These are phyloP conservation scores for Tolmerus cingulatus DNA, from an alignment of 2,888 invertebrate species.

Conservation along the genomic window DNA sequence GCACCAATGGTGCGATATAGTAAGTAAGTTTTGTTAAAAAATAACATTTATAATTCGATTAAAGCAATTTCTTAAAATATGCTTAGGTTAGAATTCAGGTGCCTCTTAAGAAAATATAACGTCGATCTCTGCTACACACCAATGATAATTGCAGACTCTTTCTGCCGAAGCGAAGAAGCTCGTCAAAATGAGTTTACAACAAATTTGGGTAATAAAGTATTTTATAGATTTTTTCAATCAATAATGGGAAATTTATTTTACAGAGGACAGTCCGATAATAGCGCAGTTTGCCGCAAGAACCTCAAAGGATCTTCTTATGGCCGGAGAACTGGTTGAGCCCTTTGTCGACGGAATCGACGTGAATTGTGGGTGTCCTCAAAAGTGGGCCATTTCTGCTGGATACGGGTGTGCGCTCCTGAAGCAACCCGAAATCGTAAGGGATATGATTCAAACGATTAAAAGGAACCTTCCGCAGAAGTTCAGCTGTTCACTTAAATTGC, in stretches of 20 bases:
- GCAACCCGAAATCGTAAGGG: slow-evolving; percentile 83
- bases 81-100: slow-evolving; percentile 73
- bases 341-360: slow-evolving; percentile 92
- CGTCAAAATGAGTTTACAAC: slow-evolving; percentile 84
- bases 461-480: slow-evolving; percentile 77
- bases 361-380: slow-evolving; percentile 97
- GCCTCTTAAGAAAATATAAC: slow-evolving; percentile 78
- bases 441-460: slow-evolving; percentile 79
- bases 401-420: slow-evolving; percentile 85
- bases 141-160: slow-evolving; percentile 96
- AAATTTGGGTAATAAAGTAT: slow-evolving; percentile 62
- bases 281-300: slow-evolving; percentile 95
- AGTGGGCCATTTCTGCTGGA: slow-evolving; percentile 92
- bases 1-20: slow-evolving; percentile 98
- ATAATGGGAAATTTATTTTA: not conserved
- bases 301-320: slow-evolving; percentile 81
- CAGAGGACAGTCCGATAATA: slow-evolving; percentile 83
- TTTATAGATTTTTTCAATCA: too few species aligned
- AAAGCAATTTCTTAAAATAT: too few species aligned
- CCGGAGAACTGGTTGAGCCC: slow-evolving; percentile 83
- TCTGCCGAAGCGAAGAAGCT: slow-evolving; percentile 87
- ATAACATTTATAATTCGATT: too few species aligned
- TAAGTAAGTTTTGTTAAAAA: slow-evolving; percentile 66
- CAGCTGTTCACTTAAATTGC: slow-evolving; percentile 91
- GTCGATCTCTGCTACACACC: slow-evolving; percentile 94